phyloP scores from a whole-genome alignment of 2,113 vertebrate species.

The Spilogale gracilis region DNA sequence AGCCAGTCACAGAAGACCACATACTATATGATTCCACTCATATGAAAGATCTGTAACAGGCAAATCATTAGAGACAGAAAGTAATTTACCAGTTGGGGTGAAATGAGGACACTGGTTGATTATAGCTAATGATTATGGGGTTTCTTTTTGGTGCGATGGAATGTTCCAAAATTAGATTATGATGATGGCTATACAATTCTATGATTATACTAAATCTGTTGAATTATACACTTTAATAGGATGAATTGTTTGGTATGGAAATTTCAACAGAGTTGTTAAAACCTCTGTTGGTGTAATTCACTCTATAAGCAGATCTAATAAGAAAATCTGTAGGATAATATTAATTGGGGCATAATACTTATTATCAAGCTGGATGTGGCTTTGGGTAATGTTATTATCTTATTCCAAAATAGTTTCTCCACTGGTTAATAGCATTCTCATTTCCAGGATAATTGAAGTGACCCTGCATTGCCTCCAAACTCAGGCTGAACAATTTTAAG shows the following conservation, averaged over 20 bases:
- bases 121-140: neutral
- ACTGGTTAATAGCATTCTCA: neutral
- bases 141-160: neutral
- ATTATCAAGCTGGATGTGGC: slow-evolving; percentile 1
- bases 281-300: neutral
- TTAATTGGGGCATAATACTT: neutral
- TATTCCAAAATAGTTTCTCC: neutral
- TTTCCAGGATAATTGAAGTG: neutral
- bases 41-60: neutral
- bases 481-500: neutral
- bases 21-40: neutral
- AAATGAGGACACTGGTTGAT: neutral
- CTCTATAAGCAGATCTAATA: neutral
- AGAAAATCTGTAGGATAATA: slow-evolving; percentile 22
- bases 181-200: neutral
- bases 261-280: slow-evolving; percentile 26
- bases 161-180: slow-evolving; percentile 41
- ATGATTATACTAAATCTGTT: neutral
- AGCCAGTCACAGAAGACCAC: neutral
- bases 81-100: neutral
- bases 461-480: neutral
- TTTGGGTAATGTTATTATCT: slow-evolving; percentile 13
- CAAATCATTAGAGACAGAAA: neutral
- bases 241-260: neutral
- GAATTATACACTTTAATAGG: neutral